phyloP scores from a whole-genome alignment of 1,140 invertebrate species.

The Pachyrhynchus sulphureomaculatus region DNA sequence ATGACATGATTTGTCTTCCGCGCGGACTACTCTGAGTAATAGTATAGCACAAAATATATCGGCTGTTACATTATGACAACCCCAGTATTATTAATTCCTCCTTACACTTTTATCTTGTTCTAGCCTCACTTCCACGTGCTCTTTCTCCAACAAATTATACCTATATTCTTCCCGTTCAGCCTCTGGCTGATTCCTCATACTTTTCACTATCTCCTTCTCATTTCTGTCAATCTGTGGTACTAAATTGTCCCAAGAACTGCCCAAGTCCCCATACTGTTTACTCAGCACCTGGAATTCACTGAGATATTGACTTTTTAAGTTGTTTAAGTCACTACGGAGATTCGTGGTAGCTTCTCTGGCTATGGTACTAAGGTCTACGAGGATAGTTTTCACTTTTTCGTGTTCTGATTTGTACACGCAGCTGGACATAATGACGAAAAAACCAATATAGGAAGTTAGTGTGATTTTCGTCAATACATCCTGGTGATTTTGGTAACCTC shows the following conservation, averaged over 20 bases:
- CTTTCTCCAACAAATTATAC: slow-evolving; percentile 19
- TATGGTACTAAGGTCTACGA: slow-evolving; percentile 54
- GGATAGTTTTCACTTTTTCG: slow-evolving; percentile 55
- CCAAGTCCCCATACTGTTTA: slow-evolving; percentile 57
- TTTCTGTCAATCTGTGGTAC: slow-evolving; percentile 56
- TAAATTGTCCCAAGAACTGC: slow-evolving; percentile 57
- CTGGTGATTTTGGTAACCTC: too few species aligned
- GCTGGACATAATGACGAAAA: too few species aligned
- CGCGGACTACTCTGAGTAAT: too few species aligned
- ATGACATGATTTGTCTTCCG: too few species aligned
- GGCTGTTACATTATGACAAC: too few species aligned
- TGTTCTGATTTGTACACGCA: too few species aligned
- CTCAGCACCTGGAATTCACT: slow-evolving; percentile 56
- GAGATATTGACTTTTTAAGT: slow-evolving; percentile 56
- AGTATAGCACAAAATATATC: too few species aligned
- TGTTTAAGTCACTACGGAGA: slow-evolving; percentile 62
- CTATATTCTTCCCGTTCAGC: slow-evolving; percentile 45
- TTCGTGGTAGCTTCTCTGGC: slow-evolving; percentile 58
- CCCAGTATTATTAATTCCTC: too few species aligned
- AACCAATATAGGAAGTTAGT: too few species aligned
- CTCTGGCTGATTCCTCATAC: slow-evolving; percentile 65
- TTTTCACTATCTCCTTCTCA: slow-evolving; percentile 60
- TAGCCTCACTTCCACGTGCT: slow-evolving; percentile 1
- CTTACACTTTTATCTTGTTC: slow-evolving; percentile 22
- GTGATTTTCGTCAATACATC: too few species aligned